Base-by-base conservation (phyloP, 2,113 vertebrate species). In the Rynchops niger region DNA sequence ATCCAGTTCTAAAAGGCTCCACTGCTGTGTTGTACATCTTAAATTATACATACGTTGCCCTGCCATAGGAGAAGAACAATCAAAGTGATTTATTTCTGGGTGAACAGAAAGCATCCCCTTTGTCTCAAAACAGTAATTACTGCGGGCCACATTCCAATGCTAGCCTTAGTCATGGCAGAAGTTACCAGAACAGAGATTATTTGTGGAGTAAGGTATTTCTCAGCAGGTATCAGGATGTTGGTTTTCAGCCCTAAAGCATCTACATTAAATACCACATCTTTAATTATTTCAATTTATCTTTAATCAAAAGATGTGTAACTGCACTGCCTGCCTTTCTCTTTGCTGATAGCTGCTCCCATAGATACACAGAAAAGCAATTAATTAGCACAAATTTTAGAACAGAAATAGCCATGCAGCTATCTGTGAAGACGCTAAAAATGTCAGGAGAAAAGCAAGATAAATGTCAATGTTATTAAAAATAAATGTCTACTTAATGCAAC, bases 41-140 rank as follows among this genome's bases (percentile, higher is more conserved):
- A 47, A 87, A 95, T 79, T 87, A 89, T 65, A 92, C 40, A 92
- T 61, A 49, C 3, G 6, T 47, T 4, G 5, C 73, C 49, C 36
- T 62, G 45, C 80, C 62, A 82, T 4, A 82, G 59, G 52, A 96
- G 49, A 93, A 74, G 70, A 91, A 77, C 77, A 69, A 93, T 90
- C 95, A 87, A 78, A 94, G 63, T 93, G 77, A 95, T 91, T 97
- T 84, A 91, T 95, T 97, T 94, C 86, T 87, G 83, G 53, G 73
- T 91, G 91, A 94, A 83, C 27, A 85, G 73, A 96, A 95, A 90
- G 36, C 1, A 0, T 89, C 70, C 62, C 58, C 50, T 87, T 94
- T 85, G 70, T 62, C 78, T 94, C 86, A 69, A 70, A 93, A 61
- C 69, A 89, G 58, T 82, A 95, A 91, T 89, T 95, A 94, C 69